These are phyloP conservation scores for Andrena fulva DNA, from an alignment of 2,888 invertebrate species.

Conservation along the genomic window DNA sequence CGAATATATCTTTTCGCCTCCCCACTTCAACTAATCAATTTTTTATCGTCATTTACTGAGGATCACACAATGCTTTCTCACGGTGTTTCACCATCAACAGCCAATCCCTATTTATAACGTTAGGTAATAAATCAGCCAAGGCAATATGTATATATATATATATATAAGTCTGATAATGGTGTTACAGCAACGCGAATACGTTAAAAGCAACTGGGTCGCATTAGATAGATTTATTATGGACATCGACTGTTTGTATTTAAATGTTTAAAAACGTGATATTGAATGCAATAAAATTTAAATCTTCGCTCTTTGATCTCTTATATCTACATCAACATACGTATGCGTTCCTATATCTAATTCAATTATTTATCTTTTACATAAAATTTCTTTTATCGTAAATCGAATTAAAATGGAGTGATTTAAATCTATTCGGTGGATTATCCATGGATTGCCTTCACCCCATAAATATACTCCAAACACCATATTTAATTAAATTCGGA, in stretches of 20 bases:
- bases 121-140: slow-evolving; percentile 51
- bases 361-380: background rate
- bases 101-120: slow-evolving; percentile 28
- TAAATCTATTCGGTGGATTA: background rate
- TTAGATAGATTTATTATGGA: background rate
- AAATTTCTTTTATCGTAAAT: background rate
- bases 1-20: slow-evolving; percentile 17
- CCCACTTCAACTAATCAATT: slow-evolving; percentile 6
- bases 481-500: no score
- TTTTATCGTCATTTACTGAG: slow-evolving; percentile 38
- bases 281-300: background rate
- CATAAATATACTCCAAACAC: no score
- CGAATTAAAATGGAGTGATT: background rate
- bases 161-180: slow-evolving; percentile 1
- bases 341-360: background rate
- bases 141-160: slow-evolving; percentile 22
- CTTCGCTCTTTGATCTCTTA: background rate
- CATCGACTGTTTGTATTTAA: background rate
- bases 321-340: background rate
- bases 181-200: slow-evolving; percentile 27
- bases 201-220: background rate
- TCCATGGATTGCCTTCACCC: background rate
- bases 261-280: background rate
- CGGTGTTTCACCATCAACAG: slow-evolving; percentile 48
- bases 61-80: slow-evolving; percentile 57